Percentiles rank a stretch among this genome's conserved stretches.
Evolutionary conservation across 2,888 invertebrate species (phyloP).

Genomic region (Eustalomyia histrio): DNA sequence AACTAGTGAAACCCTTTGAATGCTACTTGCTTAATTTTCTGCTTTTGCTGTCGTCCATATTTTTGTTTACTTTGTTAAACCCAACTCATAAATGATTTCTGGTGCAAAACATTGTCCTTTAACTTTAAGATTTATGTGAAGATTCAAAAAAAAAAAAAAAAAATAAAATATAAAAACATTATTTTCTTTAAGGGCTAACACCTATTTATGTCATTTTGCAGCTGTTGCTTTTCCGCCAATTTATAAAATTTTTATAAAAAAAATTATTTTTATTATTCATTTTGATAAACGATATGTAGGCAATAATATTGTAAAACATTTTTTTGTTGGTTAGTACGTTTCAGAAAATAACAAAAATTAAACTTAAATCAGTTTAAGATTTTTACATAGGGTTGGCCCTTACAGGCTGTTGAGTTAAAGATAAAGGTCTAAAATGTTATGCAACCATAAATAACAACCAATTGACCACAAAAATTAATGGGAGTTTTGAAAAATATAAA

Average conservation of each 20-base stretch:
- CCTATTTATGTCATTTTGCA: too few species aligned
- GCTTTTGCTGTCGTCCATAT: neutral
- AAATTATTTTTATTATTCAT: too few species aligned
- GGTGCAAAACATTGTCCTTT: slow-evolving; percentile 12
- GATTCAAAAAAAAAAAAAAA: slow-evolving; percentile 12
- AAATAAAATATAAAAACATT: slow-evolving; percentile 11
- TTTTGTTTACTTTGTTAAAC: neutral
- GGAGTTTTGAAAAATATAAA: slow-evolving; percentile 39
- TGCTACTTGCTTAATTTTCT: neutral
- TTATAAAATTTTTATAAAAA: too few species aligned
- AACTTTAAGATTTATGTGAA: slow-evolving; percentile 30
- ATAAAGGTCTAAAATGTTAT: slow-evolving; percentile 41
- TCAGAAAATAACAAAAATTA: too few species aligned
- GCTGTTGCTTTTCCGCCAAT: too few species aligned
- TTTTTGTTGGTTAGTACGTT: too few species aligned
- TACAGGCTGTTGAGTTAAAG: slow-evolving; percentile 44
- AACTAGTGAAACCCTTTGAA: too few species aligned
- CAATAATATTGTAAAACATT: too few species aligned
- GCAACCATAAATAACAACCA: slow-evolving; percentile 33
- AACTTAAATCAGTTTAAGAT: too few species aligned
- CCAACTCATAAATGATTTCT: neutral
- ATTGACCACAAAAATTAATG: slow-evolving; percentile 52
- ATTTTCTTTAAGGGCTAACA: slow-evolving; percentile 18
- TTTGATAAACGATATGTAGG: too few species aligned
- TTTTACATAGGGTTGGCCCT: too few species aligned